phyloP scores from a whole-genome alignment of 1,140 invertebrate genomes.

The Cylas formicarius region DNA sequence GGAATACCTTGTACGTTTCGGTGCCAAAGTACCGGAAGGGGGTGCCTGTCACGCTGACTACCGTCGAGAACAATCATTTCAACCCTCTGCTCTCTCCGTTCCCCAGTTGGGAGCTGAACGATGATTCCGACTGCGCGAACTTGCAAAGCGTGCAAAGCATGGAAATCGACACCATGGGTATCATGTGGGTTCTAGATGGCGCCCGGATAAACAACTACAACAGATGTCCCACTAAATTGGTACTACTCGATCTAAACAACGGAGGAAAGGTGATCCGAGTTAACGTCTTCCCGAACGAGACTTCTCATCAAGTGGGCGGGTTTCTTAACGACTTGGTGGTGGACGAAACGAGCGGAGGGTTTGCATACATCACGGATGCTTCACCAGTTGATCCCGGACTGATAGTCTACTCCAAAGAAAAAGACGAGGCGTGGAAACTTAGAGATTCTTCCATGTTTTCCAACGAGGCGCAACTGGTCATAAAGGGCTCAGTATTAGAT shows the following conservation, averaged over 20 bases:
- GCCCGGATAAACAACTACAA: slow-evolving; percentile 45
- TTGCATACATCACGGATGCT: slow-evolving; percentile 63
- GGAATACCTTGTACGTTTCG: slow-evolving; percentile 40
- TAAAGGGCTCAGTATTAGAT: background rate
- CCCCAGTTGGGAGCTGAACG: slow-evolving; percentile 60
- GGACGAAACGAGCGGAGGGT: slow-evolving; percentile 54
- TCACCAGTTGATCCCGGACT: slow-evolving; percentile 58
- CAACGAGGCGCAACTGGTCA: background rate
- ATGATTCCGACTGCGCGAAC: slow-evolving; percentile 50
- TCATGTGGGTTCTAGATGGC: slow-evolving; percentile 66
- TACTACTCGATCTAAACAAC: slow-evolving; percentile 59
- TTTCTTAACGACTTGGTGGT: slow-evolving; percentile 62
- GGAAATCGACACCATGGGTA: slow-evolving; percentile 58
- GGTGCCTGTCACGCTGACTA: slow-evolving; percentile 43
- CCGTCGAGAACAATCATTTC: slow-evolving; percentile 6
- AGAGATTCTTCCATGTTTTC: slow-evolving; percentile 53
- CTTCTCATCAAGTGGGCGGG: slow-evolving; percentile 45
- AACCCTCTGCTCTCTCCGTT: slow-evolving; percentile 55
- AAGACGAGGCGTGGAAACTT: slow-evolving; percentile 60
- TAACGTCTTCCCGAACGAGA: slow-evolving; percentile 49
- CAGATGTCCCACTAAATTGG: slow-evolving; percentile 55
- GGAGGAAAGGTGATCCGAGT: slow-evolving; percentile 47
- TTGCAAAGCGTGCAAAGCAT: slow-evolving; percentile 64
- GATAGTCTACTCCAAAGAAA: slow-evolving; percentile 55
- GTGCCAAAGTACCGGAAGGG: slow-evolving; percentile 42